Conservation (phyloP, 2,888 invertebrate species). For the Agrotis ipsilon region DNA sequence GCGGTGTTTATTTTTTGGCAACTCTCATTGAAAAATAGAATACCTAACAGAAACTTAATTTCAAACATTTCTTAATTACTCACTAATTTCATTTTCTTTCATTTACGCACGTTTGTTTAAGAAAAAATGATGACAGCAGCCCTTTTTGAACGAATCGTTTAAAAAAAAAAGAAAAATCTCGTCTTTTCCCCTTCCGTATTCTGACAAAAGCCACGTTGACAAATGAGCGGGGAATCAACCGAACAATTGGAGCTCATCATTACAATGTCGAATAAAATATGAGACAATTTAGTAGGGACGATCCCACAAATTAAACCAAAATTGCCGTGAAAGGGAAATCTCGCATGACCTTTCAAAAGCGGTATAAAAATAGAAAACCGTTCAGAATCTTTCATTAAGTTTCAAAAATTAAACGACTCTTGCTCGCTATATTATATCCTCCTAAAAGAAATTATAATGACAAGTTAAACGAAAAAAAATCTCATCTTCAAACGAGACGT, state of each 20-base stretch:
- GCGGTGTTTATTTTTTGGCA: no score
- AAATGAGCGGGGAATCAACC: conserved; percentile 28
- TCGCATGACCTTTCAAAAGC: background rate
- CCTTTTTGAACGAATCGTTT: background rate
- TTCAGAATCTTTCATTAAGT: conserved; percentile 1
- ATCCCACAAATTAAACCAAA: conserved; percentile 22
- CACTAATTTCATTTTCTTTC: background rate
- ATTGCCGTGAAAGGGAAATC: background rate
- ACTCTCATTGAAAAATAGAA: background rate
- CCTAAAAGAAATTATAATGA: background rate
- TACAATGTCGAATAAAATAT: conserved; percentile 50
- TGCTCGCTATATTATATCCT: no score
- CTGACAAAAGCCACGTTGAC: conserved; percentile 40
- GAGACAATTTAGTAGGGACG: conserved; percentile 35
- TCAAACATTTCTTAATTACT: no score
- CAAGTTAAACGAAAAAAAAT: background rate
- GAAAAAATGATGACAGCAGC: background rate
- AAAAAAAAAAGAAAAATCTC: conserved; percentile 1
- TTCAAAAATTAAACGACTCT: background rate
- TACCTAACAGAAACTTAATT: background rate
- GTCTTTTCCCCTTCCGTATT: conserved; percentile 1
- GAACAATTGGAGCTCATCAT: conserved; percentile 56
- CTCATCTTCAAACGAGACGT: no score
- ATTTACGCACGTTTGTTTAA: background rate
- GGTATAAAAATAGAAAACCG: background rate